phyloP scores from a whole-genome alignment of 2,888 invertebrate genomes.

The Platycnemis pennipes region DNA sequence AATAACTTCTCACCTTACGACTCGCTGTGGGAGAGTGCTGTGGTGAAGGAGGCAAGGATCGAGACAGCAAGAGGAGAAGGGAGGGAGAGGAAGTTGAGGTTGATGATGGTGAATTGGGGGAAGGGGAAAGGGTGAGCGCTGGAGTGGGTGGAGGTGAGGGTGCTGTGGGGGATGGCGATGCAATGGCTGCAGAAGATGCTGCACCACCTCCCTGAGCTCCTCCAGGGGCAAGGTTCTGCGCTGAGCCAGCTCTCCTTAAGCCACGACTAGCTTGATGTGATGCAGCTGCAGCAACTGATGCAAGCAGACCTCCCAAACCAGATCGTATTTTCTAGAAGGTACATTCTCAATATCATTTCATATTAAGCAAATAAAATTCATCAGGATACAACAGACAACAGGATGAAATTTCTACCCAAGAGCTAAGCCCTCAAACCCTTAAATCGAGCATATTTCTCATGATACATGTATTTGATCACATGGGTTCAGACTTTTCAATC shows the following conservation, averaged over 20 bases:
- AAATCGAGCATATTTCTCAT: not conserved
- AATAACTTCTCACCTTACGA: conserved; percentile 79
- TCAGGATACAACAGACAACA: too few relatives aligned
- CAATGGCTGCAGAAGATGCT: conserved; percentile 44
- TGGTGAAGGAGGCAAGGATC: conserved; percentile 76
- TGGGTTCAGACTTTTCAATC: too few relatives aligned
- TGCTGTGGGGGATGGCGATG: conserved; percentile 82
- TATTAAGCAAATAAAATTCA: too few relatives aligned
- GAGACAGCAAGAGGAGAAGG: conserved; percentile 75
- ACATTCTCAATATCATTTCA: too few relatives aligned
- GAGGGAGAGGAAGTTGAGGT: conserved; percentile 83
- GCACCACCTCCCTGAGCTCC: conserved; percentile 77
- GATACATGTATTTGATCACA: too few relatives aligned
- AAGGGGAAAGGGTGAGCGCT: conserved; percentile 76
- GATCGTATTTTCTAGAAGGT: conserved; percentile 51
- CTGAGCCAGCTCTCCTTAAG: conserved; percentile 87
- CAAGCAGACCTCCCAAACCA: conserved; percentile 79
- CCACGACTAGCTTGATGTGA: conserved; percentile 78
- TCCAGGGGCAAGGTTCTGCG: conserved; percentile 85
- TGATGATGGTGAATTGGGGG: conserved; percentile 80
- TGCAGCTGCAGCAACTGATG: conserved; percentile 75
- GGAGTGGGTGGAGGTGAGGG: conserved; percentile 89
- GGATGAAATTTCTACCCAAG: not conserved
- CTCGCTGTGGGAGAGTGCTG: conserved; percentile 77
- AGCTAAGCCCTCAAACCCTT: not conserved